Evolutionary conservation across 2,113 vertebrate species (phyloP).

Genomic region (Thymallus thymallus): DNA sequence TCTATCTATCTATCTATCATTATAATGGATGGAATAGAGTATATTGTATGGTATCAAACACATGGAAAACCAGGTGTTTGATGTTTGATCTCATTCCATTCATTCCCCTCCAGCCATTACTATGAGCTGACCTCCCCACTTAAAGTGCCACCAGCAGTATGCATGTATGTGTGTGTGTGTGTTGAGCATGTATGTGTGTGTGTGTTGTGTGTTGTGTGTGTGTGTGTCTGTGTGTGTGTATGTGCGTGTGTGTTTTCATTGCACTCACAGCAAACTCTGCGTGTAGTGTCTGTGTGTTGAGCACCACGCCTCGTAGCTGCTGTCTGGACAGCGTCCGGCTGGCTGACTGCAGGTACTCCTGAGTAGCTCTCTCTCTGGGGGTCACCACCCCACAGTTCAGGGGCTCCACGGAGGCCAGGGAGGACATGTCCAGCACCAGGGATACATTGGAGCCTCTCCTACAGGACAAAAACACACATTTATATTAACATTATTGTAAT

Average conservation of each 20-base stretch:
- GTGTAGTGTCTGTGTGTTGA: slow-evolving; percentile 85
- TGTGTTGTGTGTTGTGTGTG: neutral
- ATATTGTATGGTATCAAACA: too few species aligned
- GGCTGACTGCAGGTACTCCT: slow-evolving; percentile 89
- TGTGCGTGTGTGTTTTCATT: neutral
- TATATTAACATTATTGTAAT: too few species aligned
- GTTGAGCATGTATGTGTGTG: neutral
- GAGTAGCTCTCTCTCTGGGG: slow-evolving; percentile 83
- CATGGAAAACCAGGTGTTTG: too few species aligned
- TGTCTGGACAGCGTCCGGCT: slow-evolving; percentile 79
- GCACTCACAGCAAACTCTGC: slow-evolving; percentile 82
- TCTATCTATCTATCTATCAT: too few species aligned
- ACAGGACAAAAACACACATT: neutral
- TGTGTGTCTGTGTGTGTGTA: neutral
- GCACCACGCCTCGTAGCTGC: slow-evolving; percentile 77
- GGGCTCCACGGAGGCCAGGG: slow-evolving; percentile 84
- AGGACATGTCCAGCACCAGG: slow-evolving; percentile 92
- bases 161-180: too few species aligned
- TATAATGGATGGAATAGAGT: too few species aligned
- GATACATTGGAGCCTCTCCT: slow-evolving; percentile 96
- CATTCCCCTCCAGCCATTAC: too few species aligned
- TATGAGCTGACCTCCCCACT: too few species aligned
- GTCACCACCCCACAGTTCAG: slow-evolving; percentile 76
- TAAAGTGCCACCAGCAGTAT: too few species aligned
- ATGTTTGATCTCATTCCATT: too few species aligned